Evolutionary conservation across 2,113 vertebrate genomes (phyloP).

Genomic region (Eretmochelys imbricata): DNA sequence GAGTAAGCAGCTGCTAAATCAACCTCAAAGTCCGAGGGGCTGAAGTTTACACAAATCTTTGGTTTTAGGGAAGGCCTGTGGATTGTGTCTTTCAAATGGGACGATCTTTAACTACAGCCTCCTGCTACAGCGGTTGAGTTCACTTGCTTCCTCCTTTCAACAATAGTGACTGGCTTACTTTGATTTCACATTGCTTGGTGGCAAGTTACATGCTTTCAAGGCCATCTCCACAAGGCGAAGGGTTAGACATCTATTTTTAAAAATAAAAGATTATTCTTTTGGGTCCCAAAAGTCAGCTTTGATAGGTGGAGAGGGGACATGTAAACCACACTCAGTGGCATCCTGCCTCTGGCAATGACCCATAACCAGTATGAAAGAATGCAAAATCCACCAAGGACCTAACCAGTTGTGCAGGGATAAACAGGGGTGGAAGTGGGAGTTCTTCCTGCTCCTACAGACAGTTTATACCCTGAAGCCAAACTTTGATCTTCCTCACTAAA

Average conservation of each 20-base stretch:
- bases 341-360: not conserved
- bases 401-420: not conserved
- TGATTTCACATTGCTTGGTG: not conserved
- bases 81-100: not conserved
- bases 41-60: not conserved
- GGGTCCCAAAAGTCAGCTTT: not conserved
- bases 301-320: not conserved
- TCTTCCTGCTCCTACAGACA: not conserved
- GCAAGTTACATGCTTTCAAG: conserved; percentile 5
- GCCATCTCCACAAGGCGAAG: not conserved
- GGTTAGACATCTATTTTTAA: not conserved
- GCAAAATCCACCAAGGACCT: not conserved
- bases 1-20: not conserved
- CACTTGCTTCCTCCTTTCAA: not conserved
- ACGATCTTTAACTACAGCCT: not conserved
- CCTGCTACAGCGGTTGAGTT: not conserved
- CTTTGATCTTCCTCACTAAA: not conserved
- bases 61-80: not conserved
- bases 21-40: not conserved
- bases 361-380: not conserved
- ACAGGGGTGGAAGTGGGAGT: not conserved
- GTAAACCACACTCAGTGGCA: not conserved
- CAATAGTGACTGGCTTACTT: not conserved
- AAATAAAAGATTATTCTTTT: not conserved
- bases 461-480: not conserved